Base-by-base conservation (phyloP, 2,797 vertebrate genomes). In the Linurgus olivaceus region DNA sequence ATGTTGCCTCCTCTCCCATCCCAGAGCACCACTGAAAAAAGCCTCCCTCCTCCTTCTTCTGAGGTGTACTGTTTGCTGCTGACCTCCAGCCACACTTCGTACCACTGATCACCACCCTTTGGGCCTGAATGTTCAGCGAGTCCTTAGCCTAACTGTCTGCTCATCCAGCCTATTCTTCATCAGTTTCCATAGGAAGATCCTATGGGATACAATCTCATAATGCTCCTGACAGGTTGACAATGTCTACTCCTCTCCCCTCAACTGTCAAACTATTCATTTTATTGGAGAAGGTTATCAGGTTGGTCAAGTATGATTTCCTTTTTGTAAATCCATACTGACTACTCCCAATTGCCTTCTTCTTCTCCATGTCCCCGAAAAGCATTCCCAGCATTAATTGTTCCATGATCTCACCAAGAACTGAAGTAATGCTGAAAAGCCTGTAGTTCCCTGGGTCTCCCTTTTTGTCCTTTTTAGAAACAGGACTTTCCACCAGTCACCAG, bases 111-210 rank as follows among this genome's bases (percentile, higher is more conserved):
- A 47, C 12, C 45, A n/a, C 14, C 2, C 31, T 82, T 48, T 15
- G 26, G 20, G 5, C 21, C 12, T 44, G 18, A 86, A 57, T 2
- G 5, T 50, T 62, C 55, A 62, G 28, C 0, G 0, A 5, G n/a
- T 75, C 37, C 24, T 50, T 16, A 75, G 26, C 7, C 19, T 1
- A 55, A 2, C 13, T 68, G 9, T 37, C 28, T 68, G 11, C 31
- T 68, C 7, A 24, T 37, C 16, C 0, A 2, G n/a, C 17, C 45
- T 66, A 18, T 52, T 37, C 16, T 85, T 87, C 44, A 33, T 45
- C 38, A 58, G 19, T 38, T 84, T 91, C 24, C 9, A 11, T 31
- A 14, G 5, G 33, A 81, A 37, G 37, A 51, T 75, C 45, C 81
- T 67, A 17, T 0, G 4, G 48, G 7, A 82, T 11, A 25, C 15